phyloP scores from a whole-genome alignment of 1,140 invertebrate species.

The Samia ricini region DNA sequence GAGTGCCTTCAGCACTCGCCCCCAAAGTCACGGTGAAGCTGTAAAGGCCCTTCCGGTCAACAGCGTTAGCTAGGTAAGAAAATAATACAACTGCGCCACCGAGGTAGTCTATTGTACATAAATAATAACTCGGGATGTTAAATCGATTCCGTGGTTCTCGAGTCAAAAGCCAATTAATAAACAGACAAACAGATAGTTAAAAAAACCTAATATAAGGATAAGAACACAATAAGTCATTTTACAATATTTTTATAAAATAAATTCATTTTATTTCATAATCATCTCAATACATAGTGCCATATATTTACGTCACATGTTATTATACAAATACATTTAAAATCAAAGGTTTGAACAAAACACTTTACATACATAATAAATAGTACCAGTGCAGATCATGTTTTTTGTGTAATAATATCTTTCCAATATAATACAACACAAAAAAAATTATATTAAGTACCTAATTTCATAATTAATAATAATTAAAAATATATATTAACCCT shows the following conservation, averaged over 20 bases:
- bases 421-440: background rate
- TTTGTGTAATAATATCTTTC: background rate
- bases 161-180: too few species aligned
- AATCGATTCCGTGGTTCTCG: too few species aligned
- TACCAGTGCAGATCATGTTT: background rate
- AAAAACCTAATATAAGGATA: background rate
- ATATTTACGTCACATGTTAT: background rate
- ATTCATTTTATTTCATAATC: background rate
- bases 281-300: background rate
- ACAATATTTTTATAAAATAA: background rate
- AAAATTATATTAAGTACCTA: background rate
- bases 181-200: background rate
- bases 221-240: constrained; percentile 6
- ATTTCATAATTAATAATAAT: background rate
- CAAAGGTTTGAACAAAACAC: background rate
- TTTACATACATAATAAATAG: background rate
- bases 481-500: background rate
- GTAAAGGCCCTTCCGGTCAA: too few species aligned
- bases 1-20: too few species aligned
- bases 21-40: too few species aligned
- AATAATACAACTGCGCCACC: too few species aligned
- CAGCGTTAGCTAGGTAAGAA: too few species aligned
- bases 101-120: too few species aligned
- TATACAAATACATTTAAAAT: background rate
- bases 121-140: too few species aligned